Evolutionary conservation across 2,113 vertebrate species (phyloP), one percentile per base, ranked within the genome.

Genomic region (Alexandromys fortis): DNA sequence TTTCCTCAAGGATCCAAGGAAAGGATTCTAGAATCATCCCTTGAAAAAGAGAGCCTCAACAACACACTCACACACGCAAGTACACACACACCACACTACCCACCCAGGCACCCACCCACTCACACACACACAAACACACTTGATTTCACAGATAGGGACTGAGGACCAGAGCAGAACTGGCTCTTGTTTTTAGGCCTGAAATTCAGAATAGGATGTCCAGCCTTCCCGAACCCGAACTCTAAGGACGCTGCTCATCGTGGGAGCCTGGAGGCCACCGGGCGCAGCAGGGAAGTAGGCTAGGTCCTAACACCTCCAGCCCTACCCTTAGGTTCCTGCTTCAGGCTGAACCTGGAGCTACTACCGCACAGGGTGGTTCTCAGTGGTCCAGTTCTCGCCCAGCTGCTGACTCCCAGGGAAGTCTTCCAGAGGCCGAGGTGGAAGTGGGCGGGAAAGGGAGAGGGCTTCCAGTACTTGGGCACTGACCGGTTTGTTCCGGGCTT

Each of bases 131-230:
- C 78, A 61, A 55, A n/a, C 52, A 81, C 78, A n/a, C 45, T 75
- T 49, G 38, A 79, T 81, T 96, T 77, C 86, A 94, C 93, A 88
- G n/a, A 77, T 24, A 77, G 83, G 79, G 68, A 94, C 78, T 91
- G 93, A 95, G 92, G 75, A 63, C 42, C 45, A 52, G 61, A 52
- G 72, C 28, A 76, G 33, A 76, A 61, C 26, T 75, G n/a, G 8
- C 5, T 93, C 47, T 70, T 65, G n/a, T 77, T 91, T 93, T 75
- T 67, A 65, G 89, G 83, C n/a, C 33, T 7, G 22, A 67, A 81
- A 90, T 82, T 94, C 77, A 17, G 47, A 81, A 52, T 12, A 45
- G 77, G n/a, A 77, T 26, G 77, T 63, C 2, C 19, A 47, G 82
- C 5, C 3, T 30, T 67, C 61, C 85, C 28, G 47, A 17, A 38